Conservation (phyloP, 2,797 vertebrate species). For the Poeciliopsis turneri region DNA sequence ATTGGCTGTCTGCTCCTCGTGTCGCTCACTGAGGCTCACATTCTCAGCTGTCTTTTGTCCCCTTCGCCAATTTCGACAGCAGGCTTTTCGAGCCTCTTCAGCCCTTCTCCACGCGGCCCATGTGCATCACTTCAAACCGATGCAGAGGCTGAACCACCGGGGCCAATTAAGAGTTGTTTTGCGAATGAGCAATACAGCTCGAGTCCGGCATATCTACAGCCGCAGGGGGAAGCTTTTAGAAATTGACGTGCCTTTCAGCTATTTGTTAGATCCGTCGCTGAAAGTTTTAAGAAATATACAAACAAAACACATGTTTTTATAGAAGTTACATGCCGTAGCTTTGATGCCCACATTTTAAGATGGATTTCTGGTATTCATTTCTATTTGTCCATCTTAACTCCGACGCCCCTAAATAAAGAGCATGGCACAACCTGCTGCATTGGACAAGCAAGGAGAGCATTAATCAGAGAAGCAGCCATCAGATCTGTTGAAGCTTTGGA, state of each 20-base stretch:
- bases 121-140: neutral
- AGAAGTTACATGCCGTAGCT: no score
- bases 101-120: neutral
- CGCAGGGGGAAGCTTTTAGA: neutral
- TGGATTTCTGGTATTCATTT: neutral
- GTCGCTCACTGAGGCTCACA: conserved; percentile 26
- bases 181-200: neutral
- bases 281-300: no score
- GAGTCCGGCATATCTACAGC: neutral
- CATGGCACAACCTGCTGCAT: neutral
- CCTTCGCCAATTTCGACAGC: conserved; percentile 6
- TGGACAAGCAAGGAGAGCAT: neutral
- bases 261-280: no score
- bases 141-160: neutral
- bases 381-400: neutral
- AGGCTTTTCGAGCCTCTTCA: conserved; percentile 24
- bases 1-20: conserved; percentile 26
- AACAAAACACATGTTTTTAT: no score
- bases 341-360: neutral
- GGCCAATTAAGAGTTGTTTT: neutral
- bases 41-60: conserved; percentile 62
- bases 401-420: neutral
- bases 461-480: neutral
- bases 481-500: neutral
- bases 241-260: neutral